Base-by-base conservation (phyloP, 2,797 vertebrate genomes). In the Sarcoramphus papa region DNA sequence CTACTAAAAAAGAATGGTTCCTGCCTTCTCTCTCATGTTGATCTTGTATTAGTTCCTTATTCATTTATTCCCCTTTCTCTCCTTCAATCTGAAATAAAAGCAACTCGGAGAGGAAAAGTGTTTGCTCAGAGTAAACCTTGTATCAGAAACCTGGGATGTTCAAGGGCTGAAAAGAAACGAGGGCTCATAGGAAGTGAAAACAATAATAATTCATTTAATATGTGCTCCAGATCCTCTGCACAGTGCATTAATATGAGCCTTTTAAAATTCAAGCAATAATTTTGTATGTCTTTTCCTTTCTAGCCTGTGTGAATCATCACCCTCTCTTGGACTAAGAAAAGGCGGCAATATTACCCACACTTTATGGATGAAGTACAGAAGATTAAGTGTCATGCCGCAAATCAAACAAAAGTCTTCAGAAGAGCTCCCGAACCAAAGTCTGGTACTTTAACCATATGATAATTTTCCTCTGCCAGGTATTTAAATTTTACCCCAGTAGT, bases 231-330 rank as follows among this genome's bases (percentile, higher is more conserved):
- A 84, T 56, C 73, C 69, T 86, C 85, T 63, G 43, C 69, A 86
- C 40, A 70, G 47, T 1, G 2, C 69, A 88, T 96, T 91, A 93
- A 86, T 69, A 75, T 13, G 43, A 91, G 27, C 62, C 47, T 85
- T 91, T 96, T 86, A 78, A 95, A 91, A 97, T 78, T 91, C 86
- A 90, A 85, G 85, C 65, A 80, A 73, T 94, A 81, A 88, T 93
- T 95, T 75, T 81, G 33, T 47, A 77, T 23, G 53, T 35, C 75
- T 94, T 83, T 90, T 68, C n/a, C 57, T 72, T 91, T 75, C 78
- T 27, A 72, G 72, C 18, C 33, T 48, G 13, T 60, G 73, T 96
- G 92, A 96, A 96, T 94, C 96, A 96, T 54, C 91, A 53, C 40
- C 25, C 54, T 73, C 54, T 81, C 74, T 51, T 45, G 40, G 76